A percentile compares a stretch with the other conserved stretches of the same genome.
These are phyloP conservation scores for Xiphophorus hellerii DNA, from an alignment of 2,113 vertebrate species.

Conservation along the genomic window DNA sequence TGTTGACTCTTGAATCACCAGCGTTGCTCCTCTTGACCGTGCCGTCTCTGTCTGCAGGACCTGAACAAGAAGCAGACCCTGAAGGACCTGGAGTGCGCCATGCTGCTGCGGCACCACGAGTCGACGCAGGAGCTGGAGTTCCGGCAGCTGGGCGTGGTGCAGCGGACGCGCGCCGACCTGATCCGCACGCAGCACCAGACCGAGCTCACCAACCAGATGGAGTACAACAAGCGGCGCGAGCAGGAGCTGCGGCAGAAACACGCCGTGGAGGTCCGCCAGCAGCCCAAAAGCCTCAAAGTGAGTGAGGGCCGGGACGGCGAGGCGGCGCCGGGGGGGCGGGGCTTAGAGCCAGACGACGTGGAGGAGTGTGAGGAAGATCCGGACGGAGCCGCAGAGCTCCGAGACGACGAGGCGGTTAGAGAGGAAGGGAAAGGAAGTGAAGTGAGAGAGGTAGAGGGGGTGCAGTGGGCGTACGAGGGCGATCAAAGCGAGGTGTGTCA, in stretches of 20 bases:
- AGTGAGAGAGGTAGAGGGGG: conserved; percentile 71
- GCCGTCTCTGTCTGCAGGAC: conserved; percentile 74
- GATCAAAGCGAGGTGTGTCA: conserved; percentile 47
- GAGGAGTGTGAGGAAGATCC: conserved; percentile 37
- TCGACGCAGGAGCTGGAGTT: conserved; percentile 91
- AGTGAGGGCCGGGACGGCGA: conserved; percentile 78
- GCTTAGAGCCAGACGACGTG: conserved; percentile 16
- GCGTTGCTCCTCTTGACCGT: background rate
- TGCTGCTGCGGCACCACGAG: conserved; percentile 90
- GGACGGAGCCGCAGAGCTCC: conserved; percentile 23
- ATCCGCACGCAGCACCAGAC: conserved; percentile 94
- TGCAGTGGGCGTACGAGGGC: conserved; percentile 75
- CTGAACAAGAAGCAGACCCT: conserved; percentile 94
- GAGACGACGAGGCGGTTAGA: conserved; percentile 15
- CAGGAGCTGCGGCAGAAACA: conserved; percentile 93
- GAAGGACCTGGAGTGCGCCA: conserved; percentile 90
- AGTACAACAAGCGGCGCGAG: conserved; percentile 92
- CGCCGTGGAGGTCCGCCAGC: conserved; percentile 91
- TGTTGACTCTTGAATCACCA: no score
- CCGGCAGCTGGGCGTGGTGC: conserved; percentile 86
- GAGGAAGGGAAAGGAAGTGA: conserved; percentile 34
- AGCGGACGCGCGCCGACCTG: conserved; percentile 88
- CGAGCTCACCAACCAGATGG: conserved; percentile 93
- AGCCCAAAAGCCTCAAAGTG: conserved; percentile 96
- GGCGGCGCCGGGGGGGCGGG: conserved; percentile 11